These are phyloP conservation scores for Nysson spinosus DNA, from an alignment of 2,888 invertebrate species.

Conservation along the genomic window DNA sequence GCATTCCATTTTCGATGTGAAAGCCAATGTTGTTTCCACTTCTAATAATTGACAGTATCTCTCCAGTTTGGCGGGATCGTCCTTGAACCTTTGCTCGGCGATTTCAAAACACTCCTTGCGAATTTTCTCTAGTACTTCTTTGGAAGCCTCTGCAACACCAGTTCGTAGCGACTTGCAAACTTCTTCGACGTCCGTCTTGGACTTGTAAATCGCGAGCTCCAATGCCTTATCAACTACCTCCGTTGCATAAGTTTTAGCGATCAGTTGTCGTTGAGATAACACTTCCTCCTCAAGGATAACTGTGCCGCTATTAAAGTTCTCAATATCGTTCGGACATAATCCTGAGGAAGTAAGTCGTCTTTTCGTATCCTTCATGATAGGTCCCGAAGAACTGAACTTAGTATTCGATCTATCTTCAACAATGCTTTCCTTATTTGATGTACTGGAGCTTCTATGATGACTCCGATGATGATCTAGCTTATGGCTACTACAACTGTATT, in stretches of 20 bases:
- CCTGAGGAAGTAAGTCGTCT: conserved; percentile 41
- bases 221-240: conserved; percentile 75
- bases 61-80: conserved; percentile 61
- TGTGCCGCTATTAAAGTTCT: conserved; percentile 9
- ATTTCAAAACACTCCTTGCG: conserved; percentile 69
- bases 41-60: conserved; percentile 66
- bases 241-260: conserved; percentile 71
- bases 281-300: conserved; percentile 58
- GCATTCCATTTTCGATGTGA: conserved; percentile 71
- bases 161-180: conserved; percentile 72
- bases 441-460: conserved; percentile 43
- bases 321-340: conserved; percentile 19
- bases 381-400: conserved; percentile 29
- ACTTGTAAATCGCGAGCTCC: conserved; percentile 75
- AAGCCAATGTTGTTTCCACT: conserved; percentile 68
- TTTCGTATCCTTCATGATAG: conserved; percentile 45
- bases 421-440: conserved; percentile 44
- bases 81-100: conserved; percentile 62
- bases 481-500: conserved; percentile 52
- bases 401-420: conserved; percentile 30
- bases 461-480: conserved; percentile 56
- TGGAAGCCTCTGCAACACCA: conserved; percentile 72
- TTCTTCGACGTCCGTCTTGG: conserved; percentile 75
- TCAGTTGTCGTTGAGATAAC: conserved; percentile 60
- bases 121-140: conserved; percentile 70